Evolutionary conservation across 2,888 invertebrate genomes (phyloP), one percentile per base, ranked within the genome.

Genomic region (Pachydiplax longipennis): DNA sequence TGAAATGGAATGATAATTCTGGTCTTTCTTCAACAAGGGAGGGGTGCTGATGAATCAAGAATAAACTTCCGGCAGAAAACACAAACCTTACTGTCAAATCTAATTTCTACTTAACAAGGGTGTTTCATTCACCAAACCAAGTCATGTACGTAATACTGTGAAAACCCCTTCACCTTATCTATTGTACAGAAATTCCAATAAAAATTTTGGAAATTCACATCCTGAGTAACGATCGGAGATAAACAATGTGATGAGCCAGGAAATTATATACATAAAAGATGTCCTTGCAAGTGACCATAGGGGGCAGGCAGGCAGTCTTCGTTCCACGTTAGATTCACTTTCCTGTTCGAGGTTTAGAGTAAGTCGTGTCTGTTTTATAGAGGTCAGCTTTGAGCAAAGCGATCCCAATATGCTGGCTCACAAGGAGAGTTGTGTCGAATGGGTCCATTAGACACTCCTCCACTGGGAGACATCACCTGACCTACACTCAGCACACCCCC

Each of bases 361-460:
- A 35, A 61, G 6, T 65, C 12, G 2, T 61, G n/a, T 61, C 37
- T 22, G 12, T 15, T n/a, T 87, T 61, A 87, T 40, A 87, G 37
- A 37, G 90, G 83, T 92, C 92, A 92, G 91, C 91, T 92, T 80
- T 91, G 92, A 83, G 91, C 91, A 65, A 91, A 92, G 53, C 91
- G 92, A n/a, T 92, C 92, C 92, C 92, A 92, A 61, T 92, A 92
- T 80, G 91, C 91, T 61, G 91, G 91, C 61, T 92, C 92, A 87
- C 91, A 91, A 8, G 92, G 92, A 13, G 92, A 92, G 91, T 92
- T 92, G 81, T 92, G 92, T 65, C 92, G 91, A n/a, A 92, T 90
- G n/a, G 92, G 92, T n/a, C 92, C 92, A 91, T 92, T 92, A 35
- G 90, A 90, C 53, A 73, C 65, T 35, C 81, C 80, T 37, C 90